These are phyloP conservation scores for Serranochromis macrocephalus DNA, from an alignment of 2,113 vertebrate genomes.

Conservation along the genomic window DNA sequence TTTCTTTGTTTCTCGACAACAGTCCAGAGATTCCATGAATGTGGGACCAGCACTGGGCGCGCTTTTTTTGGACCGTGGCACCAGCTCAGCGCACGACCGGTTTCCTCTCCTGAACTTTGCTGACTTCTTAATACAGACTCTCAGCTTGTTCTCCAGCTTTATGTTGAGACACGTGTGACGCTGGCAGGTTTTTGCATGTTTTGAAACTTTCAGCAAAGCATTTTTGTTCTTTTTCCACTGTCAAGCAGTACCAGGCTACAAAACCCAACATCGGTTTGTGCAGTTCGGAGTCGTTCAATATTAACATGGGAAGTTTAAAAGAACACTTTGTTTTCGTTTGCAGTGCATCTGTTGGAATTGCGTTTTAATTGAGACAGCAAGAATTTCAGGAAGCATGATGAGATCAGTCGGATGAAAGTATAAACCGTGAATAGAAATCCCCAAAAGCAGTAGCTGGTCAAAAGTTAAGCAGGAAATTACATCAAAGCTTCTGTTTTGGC, in stretches of 20 bases:
- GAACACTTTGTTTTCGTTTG: neutral
- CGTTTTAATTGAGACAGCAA: neutral
- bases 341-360: neutral
- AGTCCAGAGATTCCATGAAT: neutral
- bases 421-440: neutral
- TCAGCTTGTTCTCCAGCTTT: neutral
- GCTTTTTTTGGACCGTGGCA: neutral
- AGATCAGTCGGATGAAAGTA: neutral
- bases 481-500: neutral
- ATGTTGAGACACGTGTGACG: neutral
- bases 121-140: neutral
- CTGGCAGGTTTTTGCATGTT: neutral
- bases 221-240: neutral
- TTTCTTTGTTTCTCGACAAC: neutral
- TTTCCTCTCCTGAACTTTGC: neutral
- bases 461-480: neutral
- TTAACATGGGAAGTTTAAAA: neutral
- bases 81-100: neutral
- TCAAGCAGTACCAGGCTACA: neutral
- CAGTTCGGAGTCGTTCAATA: neutral
- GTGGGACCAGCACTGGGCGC: neutral
- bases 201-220: neutral
- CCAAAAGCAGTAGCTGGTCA: neutral
- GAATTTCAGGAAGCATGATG: neutral
- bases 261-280: neutral